Conservation (phyloP, 1,140 invertebrate species). For the Hirudo medicinalis region DNA sequence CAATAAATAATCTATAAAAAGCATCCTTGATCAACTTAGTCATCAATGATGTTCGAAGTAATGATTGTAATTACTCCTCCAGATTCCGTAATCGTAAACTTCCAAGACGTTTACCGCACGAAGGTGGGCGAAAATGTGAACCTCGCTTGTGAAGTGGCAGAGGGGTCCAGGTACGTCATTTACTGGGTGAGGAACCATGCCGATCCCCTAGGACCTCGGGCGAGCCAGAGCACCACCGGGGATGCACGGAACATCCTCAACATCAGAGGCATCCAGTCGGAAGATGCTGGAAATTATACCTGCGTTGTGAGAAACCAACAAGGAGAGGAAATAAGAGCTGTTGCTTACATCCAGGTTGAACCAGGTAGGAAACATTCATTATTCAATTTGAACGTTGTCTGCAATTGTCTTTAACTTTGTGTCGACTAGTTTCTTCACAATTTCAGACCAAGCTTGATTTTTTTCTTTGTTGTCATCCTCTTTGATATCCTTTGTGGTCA, state of each 20-base stretch:
- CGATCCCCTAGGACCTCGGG: background rate
- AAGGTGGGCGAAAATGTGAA: background rate
- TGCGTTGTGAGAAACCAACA: slow-evolving; percentile 14
- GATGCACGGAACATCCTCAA: background rate
- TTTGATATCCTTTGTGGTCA: no score
- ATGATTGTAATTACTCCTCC: background rate
- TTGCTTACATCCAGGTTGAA: background rate
- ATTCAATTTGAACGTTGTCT: no score
- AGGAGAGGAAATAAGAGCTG: background rate
- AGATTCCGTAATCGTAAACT: no score
- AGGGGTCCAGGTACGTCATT: background rate
- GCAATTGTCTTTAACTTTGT: no score
- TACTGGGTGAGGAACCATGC: background rate
- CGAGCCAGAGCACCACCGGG: no score
- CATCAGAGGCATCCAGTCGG: background rate
- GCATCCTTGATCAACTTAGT: background rate
- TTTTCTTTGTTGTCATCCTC: no score
- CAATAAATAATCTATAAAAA: background rate
- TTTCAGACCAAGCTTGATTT: no score
- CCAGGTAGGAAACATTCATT: no score
- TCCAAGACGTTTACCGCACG: no score
- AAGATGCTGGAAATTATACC: slow-evolving; percentile 17
- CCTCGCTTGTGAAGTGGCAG: background rate
- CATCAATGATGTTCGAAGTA: background rate
- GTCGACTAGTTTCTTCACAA: no score